Conservation (phyloP, 2,888 invertebrate genomes). For the Nemotelus nigrinus region DNA sequence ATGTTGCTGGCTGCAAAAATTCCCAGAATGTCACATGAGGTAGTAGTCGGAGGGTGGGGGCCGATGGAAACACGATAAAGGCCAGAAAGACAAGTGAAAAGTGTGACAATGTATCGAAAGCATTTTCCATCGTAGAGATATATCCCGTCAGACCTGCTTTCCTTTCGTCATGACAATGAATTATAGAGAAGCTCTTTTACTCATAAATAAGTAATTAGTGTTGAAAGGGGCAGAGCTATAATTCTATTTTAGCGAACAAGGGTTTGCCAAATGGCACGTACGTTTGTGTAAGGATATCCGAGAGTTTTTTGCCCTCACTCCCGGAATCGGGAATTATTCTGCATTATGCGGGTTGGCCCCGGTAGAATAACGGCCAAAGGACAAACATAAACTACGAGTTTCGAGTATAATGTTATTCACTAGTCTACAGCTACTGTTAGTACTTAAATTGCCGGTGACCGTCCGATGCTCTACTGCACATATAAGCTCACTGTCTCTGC, state of each 20-base stretch:
- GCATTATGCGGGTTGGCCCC: background rate
- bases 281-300: too few species aligned
- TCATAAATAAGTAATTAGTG: slow-evolving; percentile 65
- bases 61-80: background rate
- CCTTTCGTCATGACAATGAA: slow-evolving; percentile 53
- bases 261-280: background rate
- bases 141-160: slow-evolving; percentile 38
- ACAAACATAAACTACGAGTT: background rate
- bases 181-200: slow-evolving; percentile 62
- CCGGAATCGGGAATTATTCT: background rate
- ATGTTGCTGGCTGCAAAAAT: background rate
- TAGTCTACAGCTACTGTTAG: too few species aligned
- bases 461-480: background rate
- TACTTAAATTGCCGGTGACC: too few species aligned
- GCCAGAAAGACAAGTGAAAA: slow-evolving; percentile 24
- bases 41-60: background rate
- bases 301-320: background rate
- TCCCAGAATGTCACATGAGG: background rate
- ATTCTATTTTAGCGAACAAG: slow-evolving; percentile 30
- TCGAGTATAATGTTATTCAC: too few species aligned
- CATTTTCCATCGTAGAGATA: slow-evolving; percentile 20
- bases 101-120: slow-evolving; percentile 31
- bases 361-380: background rate
- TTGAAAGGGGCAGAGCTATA: slow-evolving; percentile 51
- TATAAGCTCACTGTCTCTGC: background rate